Base-by-base conservation (phyloP, 2,888 invertebrate genomes). In the Myathropa florea region DNA sequence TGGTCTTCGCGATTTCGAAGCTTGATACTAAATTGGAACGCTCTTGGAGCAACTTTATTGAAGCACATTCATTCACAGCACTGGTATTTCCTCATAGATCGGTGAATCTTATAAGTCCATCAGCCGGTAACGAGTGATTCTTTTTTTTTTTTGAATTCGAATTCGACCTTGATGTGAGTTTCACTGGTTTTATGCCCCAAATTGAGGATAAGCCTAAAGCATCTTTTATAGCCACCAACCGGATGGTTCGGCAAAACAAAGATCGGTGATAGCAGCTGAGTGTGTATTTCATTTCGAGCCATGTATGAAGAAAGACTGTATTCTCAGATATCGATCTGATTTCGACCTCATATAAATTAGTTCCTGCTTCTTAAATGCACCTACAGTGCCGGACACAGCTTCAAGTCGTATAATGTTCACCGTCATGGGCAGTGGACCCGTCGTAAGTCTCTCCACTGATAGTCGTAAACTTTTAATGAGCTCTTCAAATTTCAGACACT, bases 281-380 rank as follows among this genome's bases (percentile, higher is more conserved):
- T 46, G 46, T 46, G 46, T 46, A 46, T 46, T 46, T 46, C 46
- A 46, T 46, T 46, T 46, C 46, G 46, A 18, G 7, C 6, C 46
- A 18, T 18, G 7, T 18, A 46, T 18, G 18, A 2, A 18, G 46
- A 46, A 46, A 46, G 46, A 46, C 46, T 0, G 18, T 46, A 18
- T 18, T 46, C 46, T 18, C 9, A 59, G 64, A 65, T 76, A 30
- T 10, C 30, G 30, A 60, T 67, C 76, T 30, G 7, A 14, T 33
- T 14, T n/a, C 39, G 24, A n/a, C 26, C 39, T 18, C 53, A 77
- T 77, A 77, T 77, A 77, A 77, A 53, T 77, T 46, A 61, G 59
- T 33, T 61, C 36, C 61, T 55, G 26, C 61, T n/a, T 39, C 23
- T 3, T 26, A 33, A 53, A 46, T 61, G 33, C 33, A 53, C 24